Evolutionary conservation across 2,113 vertebrate species (phyloP).

Genomic region (Dolichallabes microphthalmus): DNA sequence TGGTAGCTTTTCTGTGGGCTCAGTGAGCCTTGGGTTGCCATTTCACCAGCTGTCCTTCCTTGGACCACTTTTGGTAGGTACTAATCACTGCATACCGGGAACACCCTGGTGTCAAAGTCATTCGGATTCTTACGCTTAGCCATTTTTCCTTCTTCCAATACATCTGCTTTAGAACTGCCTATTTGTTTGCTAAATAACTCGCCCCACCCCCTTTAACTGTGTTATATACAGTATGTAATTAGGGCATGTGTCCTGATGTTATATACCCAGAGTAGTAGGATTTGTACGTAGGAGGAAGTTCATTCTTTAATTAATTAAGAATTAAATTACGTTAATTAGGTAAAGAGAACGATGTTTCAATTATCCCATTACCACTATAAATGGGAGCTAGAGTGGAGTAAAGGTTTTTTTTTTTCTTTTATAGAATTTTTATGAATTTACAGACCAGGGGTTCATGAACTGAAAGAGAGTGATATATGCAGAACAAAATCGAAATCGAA

Average conservation of each 20-base stretch:
- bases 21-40: too few relatives aligned
- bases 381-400: not conserved
- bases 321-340: not conserved
- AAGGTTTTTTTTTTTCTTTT: not conserved
- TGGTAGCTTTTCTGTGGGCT: too few relatives aligned
- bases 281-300: not conserved
- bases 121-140: too few relatives aligned
- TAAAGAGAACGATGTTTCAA: not conserved
- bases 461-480: not conserved
- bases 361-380: not conserved
- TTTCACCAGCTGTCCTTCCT: too few relatives aligned
- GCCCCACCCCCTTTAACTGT: too few relatives aligned
- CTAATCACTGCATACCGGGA: too few relatives aligned
- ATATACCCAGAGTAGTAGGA: not conserved
- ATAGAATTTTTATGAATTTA: not conserved
- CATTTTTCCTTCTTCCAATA: too few relatives aligned
- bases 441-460: not conserved
- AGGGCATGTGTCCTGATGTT: not conserved
- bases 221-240: not conserved
- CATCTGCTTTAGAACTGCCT: too few relatives aligned
- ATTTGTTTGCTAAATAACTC: too few relatives aligned
- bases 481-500: not conserved
- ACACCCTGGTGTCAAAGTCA: too few relatives aligned
- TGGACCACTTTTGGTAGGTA: too few relatives aligned
- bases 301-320: not conserved